Percentiles rank a stretch among this genome's conserved stretches.
Conservation (phyloP, 2,113 vertebrate species). For the Phainopepla nitens region DNA sequence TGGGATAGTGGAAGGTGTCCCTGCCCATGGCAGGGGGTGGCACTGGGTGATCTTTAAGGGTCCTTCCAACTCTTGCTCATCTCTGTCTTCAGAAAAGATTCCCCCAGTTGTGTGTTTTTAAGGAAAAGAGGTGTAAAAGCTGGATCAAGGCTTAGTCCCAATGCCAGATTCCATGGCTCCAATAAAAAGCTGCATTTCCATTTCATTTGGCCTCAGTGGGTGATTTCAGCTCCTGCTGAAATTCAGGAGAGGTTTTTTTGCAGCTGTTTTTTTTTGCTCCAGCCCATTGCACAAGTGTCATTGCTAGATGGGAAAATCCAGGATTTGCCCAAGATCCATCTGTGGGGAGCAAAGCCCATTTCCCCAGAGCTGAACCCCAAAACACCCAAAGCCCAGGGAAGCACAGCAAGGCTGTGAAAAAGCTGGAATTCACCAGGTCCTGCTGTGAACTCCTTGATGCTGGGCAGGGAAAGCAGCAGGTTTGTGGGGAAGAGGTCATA, state of each 20-base stretch:
- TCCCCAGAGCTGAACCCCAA: background rate
- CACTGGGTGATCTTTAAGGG: background rate
- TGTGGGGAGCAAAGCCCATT: background rate
- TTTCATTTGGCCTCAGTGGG: background rate
- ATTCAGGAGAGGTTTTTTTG: background rate
- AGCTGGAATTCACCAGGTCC: background rate
- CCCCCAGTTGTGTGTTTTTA: background rate
- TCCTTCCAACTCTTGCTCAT: background rate
- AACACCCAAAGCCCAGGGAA: background rate
- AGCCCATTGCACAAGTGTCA: background rate
- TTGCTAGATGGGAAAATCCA: background rate
- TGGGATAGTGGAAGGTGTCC: background rate
- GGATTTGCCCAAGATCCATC: background rate
- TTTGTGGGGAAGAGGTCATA: fast-evolving
- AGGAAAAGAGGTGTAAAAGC: background rate
- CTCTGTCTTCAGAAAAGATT: background rate
- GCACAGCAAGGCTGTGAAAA: background rate
- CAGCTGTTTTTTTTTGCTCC: background rate
- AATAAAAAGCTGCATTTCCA: background rate
- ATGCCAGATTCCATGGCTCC: background rate
- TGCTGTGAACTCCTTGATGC: background rate
- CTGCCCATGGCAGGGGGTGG: background rate
- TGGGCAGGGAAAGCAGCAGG: background rate
- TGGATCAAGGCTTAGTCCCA: background rate
- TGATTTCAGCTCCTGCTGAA: background rate